These are phyloP conservation scores for Ricordea florida DNA, from an alignment of 92 coral and sea anemone species.

Conservation along the genomic window DNA sequence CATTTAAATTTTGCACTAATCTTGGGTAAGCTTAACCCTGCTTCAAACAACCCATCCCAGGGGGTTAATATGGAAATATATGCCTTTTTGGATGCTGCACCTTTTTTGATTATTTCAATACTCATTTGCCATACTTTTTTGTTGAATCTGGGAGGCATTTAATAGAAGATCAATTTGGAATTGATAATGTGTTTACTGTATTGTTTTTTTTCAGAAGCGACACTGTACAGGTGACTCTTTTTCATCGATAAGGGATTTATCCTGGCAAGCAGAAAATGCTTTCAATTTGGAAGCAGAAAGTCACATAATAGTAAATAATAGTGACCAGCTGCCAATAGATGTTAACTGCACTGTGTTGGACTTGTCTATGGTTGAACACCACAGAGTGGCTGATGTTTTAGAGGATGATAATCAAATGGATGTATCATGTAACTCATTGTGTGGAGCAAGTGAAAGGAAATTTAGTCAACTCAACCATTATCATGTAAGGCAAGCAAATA, in stretches of 20 bases:
- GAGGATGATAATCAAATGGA: neutral
- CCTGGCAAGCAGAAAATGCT: neutral
- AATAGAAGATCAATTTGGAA: neutral
- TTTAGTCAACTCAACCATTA: neutral
- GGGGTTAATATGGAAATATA: no score
- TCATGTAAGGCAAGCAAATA: neutral
- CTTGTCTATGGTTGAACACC: neutral
- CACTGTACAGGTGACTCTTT: conserved; percentile 15
- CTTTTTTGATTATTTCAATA: no score
- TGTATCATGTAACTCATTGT: neutral
- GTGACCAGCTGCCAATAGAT: neutral
- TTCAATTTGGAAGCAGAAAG: neutral
- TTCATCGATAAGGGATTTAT: no score
- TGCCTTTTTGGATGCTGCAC: no score
- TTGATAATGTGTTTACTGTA: neutral
- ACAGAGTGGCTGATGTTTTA: neutral
- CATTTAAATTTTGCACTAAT: no score
- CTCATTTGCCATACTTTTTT: no score
- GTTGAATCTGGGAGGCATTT: no score
- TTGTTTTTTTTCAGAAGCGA: conserved; percentile 15
- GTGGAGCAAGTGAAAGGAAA: neutral
- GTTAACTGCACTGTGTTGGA: neutral
- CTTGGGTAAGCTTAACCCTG: no score
- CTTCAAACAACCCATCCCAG: no score
- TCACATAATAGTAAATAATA: neutral